These are phyloP conservation scores for Leptinotarsa rubiginosa DNA, from an alignment of 2,888 invertebrate species.

Conservation along the genomic window DNA sequence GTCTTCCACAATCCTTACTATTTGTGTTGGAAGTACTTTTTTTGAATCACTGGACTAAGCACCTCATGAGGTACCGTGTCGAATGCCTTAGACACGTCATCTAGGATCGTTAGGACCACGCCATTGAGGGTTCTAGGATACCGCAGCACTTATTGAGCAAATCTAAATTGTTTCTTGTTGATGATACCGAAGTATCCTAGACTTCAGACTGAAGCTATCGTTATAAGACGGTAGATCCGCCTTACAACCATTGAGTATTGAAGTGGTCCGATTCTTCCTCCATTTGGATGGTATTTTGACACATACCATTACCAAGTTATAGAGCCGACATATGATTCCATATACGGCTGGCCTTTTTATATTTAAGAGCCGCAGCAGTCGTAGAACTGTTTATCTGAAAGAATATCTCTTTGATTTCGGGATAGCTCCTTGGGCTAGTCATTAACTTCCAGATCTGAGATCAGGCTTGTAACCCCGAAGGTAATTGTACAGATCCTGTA, in stretches of 20 bases:
- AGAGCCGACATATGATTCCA: no score
- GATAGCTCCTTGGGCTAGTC: conserved; percentile 51
- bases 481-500: conserved; percentile 46
- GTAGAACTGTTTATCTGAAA: no score
- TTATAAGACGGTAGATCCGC: conserved; percentile 56
- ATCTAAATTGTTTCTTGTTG: conserved; percentile 54
- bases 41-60: no score
- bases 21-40: no score
- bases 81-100: conserved; percentile 56
- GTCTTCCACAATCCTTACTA: conserved; percentile 50
- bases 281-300: not conserved
- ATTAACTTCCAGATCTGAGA: conserved; percentile 44
- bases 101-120: conserved; percentile 53
- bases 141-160: conserved; percentile 52
- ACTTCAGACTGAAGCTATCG: conserved; percentile 54
- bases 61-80: no score
- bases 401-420: no score
- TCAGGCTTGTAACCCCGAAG: conserved; percentile 52
- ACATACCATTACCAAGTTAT: no score
- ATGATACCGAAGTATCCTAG: conserved; percentile 53
- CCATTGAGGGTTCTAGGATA: conserved; percentile 44
- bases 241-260: conserved; percentile 52
- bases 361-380: no score
- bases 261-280: conserved; percentile 29
- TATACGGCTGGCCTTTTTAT: no score